phyloP scores from a whole-genome alignment of 2,888 invertebrate genomes.

The Calliphora vomitoria region DNA sequence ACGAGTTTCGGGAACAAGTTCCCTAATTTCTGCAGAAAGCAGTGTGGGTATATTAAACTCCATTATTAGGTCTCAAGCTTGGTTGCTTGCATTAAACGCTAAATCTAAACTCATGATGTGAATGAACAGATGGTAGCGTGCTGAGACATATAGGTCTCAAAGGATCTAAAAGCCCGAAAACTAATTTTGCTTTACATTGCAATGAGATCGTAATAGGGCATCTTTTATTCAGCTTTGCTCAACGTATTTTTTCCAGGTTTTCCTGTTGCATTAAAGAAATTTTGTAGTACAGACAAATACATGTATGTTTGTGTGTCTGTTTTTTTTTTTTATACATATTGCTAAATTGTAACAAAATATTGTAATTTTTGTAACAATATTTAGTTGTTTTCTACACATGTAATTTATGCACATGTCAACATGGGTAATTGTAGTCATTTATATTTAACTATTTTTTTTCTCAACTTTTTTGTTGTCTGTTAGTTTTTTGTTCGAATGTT shows the following conservation, averaged over 20 bases:
- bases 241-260: neutral
- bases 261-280: neutral
- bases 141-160: too few species aligned
- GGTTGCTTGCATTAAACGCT: too few species aligned
- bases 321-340: slow-evolving; percentile 10
- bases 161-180: too few species aligned
- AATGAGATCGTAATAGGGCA: neutral
- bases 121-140: too few species aligned
- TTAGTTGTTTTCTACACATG: slow-evolving; percentile 66
- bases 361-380: slow-evolving; percentile 57
- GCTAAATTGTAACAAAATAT: slow-evolving; percentile 71
- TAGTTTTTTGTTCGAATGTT: slow-evolving; percentile 25
- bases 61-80: too few species aligned
- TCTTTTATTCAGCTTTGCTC: neutral
- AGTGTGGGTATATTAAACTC: too few species aligned
- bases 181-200: too few species aligned
- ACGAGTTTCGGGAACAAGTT: too few species aligned
- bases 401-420: slow-evolving; percentile 71
- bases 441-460: slow-evolving; percentile 39
- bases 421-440: slow-evolving; percentile 69
- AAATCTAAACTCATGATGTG: too few species aligned
- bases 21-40: too few species aligned
- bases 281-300: neutral
- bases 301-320: neutral
- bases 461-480: neutral